Base-by-base conservation (phyloP, 1,140 invertebrate genomes). In the Phortica variegata region DNA sequence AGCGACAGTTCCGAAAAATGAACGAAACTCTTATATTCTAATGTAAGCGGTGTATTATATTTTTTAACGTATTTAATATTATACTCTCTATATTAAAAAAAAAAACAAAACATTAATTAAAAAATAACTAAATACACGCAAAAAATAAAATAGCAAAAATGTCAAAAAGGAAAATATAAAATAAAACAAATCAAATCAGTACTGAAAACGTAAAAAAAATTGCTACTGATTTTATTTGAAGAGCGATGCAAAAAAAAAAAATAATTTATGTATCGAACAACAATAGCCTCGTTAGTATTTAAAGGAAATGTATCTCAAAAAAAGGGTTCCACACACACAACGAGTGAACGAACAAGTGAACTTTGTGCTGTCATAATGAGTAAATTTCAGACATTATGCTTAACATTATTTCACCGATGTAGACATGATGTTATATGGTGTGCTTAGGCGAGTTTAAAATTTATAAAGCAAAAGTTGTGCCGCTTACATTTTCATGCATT, bases 31-130 rank as follows among this genome's bases (percentile, higher is more conserved):
- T 68, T 68, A 66, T 56, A 66, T 66, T 66, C 68, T 63, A n/a
- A 68, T 68, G 65, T 68, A 68, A 60, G 10, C 23, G 63, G 65
- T 68, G 63, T 68, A 68, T 68, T 68, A 68, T 68, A 68, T 68
- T 68, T 68, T 68, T 66, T 68, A 68, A 68, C 47, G 54, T 66
- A 66, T 60, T 65, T 68, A 68, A 63, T 47, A 45, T n/a, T 57
- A 62, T 68, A 68, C 54, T 60, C 63, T 66, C 47, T 61, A 56
- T 61, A 59, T 59, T 55, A 55, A 65, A 37, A 53, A 52, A 51
- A 38, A 49, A 46, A 52, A 50, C 47, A 50, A 62, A 66, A 55
- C 6, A 39, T 43, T 47, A 40, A 48, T 43, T 34, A 15, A 43
- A 26, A 26, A 39, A 52, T 31, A 47, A 49, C 47, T 45, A 40